A percentile compares a stretch with the other conserved stretches of the same genome.
phyloP scores from a whole-genome alignment of 1,140 invertebrate genomes.

The Brachionus asplanchnoidis region DNA sequence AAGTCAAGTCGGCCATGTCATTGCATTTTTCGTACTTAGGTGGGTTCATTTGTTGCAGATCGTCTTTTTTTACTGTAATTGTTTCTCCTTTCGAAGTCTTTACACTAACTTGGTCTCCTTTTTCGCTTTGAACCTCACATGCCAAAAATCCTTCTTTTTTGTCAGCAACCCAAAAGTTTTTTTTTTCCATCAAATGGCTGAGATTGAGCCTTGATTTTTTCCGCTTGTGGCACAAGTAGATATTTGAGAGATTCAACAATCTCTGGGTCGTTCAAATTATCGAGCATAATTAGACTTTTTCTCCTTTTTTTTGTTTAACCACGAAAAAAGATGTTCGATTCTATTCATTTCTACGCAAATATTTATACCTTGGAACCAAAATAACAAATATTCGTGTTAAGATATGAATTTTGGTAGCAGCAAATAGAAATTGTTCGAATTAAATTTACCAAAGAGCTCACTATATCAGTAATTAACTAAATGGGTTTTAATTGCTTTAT shows the following conservation, averaged over 20 bases:
- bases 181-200: constrained; percentile 99
- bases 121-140: constrained; percentile 94
- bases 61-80: constrained; percentile 90
- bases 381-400: neutral
- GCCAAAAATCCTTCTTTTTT: constrained; percentile 93
- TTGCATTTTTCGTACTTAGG: constrained; percentile 99
- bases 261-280: constrained; percentile 39
- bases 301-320: neutral
- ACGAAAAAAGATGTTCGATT: neutral
- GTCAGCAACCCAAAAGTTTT: constrained; percentile 96
- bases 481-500: neutral
- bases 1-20: constrained; percentile 99
- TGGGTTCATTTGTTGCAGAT: constrained; percentile 94
- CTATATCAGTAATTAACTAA: neutral
- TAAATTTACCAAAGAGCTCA: neutral
- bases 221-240: constrained; percentile 17
- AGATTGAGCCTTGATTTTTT: constrained; percentile 63
- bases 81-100: constrained; percentile 56
- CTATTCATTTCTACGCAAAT: neutral
- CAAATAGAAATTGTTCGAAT: neutral
- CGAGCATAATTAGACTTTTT: neutral
- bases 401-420: neutral
- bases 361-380: neutral
- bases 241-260: constrained; percentile 41
- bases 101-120: constrained; percentile 93